phyloP scores from a whole-genome alignment of 2,888 invertebrate genomes.

The Caradrina kadenii region DNA sequence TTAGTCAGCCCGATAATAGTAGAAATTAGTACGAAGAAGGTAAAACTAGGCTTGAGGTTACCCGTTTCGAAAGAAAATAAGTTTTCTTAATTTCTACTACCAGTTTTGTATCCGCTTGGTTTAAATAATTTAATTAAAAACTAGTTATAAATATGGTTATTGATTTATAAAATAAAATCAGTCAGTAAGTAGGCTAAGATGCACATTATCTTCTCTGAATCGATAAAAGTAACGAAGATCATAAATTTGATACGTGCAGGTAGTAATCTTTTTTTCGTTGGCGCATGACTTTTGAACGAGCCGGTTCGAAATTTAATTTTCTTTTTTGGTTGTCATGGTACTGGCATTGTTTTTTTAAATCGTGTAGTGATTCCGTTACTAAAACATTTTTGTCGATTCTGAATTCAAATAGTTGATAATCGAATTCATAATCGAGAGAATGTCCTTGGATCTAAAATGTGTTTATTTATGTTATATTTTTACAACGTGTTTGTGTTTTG shows the following conservation, averaged over 20 bases:
- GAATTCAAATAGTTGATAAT: conserved; percentile 13
- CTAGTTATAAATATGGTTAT: neutral
- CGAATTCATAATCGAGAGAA: neutral
- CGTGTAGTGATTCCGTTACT: neutral
- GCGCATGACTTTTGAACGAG: conserved; percentile 17
- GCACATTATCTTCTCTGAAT: conserved; percentile 3
- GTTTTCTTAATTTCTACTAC: neutral
- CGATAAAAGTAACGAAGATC: neutral
- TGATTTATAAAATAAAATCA: conserved; percentile 2
- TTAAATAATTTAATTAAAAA: too few relatives aligned
- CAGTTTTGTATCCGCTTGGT: too few relatives aligned
- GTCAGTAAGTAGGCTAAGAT: neutral
- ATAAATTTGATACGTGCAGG: conserved; percentile 14
- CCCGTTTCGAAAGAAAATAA: too few relatives aligned
- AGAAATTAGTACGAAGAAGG: too few relatives aligned
- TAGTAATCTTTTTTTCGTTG: conserved; percentile 4
- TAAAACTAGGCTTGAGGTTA: too few relatives aligned
- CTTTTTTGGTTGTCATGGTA: conserved; percentile 3
- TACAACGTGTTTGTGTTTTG: too few relatives aligned
- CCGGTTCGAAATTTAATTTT: conserved; percentile 22
- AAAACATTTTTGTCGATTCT: conserved; percentile 16
- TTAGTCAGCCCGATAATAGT: too few relatives aligned
- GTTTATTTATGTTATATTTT: neutral
- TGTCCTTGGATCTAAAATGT: neutral
- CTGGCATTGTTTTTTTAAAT: neutral